These are phyloP conservation scores for Candidula unifasciata DNA, from an alignment of 2,888 invertebrate species.

Conservation along the genomic window DNA sequence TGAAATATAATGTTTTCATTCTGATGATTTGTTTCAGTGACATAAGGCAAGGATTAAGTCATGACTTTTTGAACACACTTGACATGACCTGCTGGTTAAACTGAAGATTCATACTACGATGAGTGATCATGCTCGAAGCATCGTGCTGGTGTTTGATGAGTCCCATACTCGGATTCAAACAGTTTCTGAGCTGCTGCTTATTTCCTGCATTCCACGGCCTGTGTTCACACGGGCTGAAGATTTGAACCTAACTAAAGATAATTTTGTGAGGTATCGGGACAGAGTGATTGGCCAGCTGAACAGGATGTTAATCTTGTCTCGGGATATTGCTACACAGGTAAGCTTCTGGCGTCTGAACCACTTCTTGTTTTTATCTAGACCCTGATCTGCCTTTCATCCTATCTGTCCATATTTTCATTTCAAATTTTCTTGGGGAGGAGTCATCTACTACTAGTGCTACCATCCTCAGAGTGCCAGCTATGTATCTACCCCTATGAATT, in stretches of 20 bases:
- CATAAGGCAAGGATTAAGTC: neutral
- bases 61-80: neutral
- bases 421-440: too few species aligned
- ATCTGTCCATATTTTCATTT: too few species aligned
- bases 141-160: slow-evolving; percentile 70
- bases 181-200: slow-evolving; percentile 74
- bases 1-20: neutral
- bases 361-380: too few species aligned
- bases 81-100: neutral
- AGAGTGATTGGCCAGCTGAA: slow-evolving; percentile 65
- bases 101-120: slow-evolving; percentile 32
- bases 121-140: slow-evolving; percentile 63
- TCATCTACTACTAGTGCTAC: too few species aligned
- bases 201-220: slow-evolving; percentile 74
- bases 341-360: neutral
- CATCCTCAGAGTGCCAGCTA: too few species aligned
- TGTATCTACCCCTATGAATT: too few species aligned
- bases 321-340: slow-evolving; percentile 64
- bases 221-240: slow-evolving; percentile 65
- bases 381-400: too few species aligned
- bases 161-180: slow-evolving; percentile 74
- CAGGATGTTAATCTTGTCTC: slow-evolving; percentile 64
- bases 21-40: neutral
- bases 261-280: slow-evolving; percentile 60
- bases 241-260: slow-evolving; percentile 46